A percentile compares a stretch with the other conserved stretches of the same genome.
Evolutionary conservation across 2,888 invertebrate species (phyloP).

Genomic region (Harmothoe impar): DNA sequence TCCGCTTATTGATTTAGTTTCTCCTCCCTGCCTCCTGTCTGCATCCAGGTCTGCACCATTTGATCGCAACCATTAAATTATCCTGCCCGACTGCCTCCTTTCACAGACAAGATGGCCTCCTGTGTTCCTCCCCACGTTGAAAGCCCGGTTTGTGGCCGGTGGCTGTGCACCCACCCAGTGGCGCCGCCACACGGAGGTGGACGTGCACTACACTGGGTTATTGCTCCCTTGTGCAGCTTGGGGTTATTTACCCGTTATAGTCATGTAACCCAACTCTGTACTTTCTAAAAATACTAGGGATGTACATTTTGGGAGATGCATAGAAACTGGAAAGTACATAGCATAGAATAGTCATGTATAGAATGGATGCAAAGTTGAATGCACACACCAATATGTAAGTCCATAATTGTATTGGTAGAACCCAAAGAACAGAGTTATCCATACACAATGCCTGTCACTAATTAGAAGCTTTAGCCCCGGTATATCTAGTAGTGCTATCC

Average conservation of each 20-base stretch:
- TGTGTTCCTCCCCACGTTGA: not conserved
- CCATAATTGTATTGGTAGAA: too few relatives aligned
- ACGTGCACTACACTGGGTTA: too few relatives aligned
- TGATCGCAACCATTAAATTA: conserved; percentile 54
- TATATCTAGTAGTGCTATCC: not conserved
- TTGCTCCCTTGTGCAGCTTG: too few relatives aligned
- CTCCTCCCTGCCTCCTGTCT: not conserved
- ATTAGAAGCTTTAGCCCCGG: not conserved
- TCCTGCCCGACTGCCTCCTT: not conserved
- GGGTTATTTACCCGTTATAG: too few relatives aligned
- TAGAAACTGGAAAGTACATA: too few relatives aligned
- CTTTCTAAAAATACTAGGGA: too few relatives aligned
- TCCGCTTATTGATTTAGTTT: conserved; percentile 31
- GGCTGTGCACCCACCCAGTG: not conserved
- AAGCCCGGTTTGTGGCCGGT: not conserved
- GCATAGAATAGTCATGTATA: too few relatives aligned
- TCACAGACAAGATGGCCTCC: conserved; percentile 30
- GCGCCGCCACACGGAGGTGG: not conserved
- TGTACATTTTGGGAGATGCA: too few relatives aligned
- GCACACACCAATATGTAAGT: too few relatives aligned
- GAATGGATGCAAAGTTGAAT: too few relatives aligned
- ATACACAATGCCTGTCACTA: not conserved
- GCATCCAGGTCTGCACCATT: not conserved
- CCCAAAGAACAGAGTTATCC: too few relatives aligned
- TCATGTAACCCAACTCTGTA: too few relatives aligned